These are phyloP conservation scores for Neosilurus hyrtlii DNA, from an alignment of 2,797 vertebrate genomes.

Conservation along the genomic window DNA sequence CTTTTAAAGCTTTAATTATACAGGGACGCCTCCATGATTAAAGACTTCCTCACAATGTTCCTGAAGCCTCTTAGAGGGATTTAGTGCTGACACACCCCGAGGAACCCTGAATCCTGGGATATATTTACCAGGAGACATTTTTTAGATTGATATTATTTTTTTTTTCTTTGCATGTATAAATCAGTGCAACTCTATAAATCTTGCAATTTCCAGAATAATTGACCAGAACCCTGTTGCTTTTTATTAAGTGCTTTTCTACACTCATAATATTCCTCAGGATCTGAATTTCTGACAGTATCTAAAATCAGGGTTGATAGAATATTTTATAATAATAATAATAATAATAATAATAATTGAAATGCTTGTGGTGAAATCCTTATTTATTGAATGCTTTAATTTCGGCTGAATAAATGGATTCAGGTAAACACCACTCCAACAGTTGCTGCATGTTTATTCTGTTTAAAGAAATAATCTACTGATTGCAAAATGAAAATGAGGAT, in stretches of 20 bases:
- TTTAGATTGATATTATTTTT: neutral
- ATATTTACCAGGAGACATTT: neutral
- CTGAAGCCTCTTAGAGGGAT: neutral
- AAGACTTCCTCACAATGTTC: neutral
- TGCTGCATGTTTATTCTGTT: neutral
- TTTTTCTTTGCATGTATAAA: neutral
- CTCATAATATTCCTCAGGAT: neutral
- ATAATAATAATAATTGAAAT: neutral
- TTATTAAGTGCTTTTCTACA: neutral
- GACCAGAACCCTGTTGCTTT: neutral
- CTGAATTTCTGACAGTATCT: neutral
- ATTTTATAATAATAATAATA: too few species aligned
- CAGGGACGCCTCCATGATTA: neutral
- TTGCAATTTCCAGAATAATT: too few species aligned
- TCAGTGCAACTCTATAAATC: neutral
- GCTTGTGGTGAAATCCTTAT: neutral
- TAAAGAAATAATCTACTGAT: neutral
- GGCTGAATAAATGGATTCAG: neutral
- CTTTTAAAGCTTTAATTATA: neutral
- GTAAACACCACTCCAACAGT: neutral
- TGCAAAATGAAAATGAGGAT: neutral
- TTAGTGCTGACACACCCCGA: neutral
- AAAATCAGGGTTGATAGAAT: neutral
- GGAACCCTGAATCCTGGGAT: neutral
- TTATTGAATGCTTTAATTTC: neutral